phyloP scores from a whole-genome alignment of 2,113 vertebrate species.

The Hydrolagus affinis region DNA sequence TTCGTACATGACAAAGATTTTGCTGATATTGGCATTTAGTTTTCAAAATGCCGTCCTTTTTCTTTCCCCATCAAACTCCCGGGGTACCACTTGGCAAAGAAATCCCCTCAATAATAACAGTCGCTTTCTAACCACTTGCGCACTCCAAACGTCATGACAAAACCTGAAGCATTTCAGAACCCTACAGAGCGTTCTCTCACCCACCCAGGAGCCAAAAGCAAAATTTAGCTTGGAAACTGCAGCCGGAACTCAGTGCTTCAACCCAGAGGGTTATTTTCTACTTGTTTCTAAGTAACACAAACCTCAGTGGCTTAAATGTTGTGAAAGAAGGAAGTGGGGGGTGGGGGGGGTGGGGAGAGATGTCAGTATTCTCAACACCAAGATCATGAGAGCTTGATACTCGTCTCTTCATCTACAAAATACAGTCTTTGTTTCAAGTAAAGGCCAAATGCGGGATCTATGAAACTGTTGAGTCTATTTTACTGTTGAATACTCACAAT shows the following conservation, averaged over 20 bases:
- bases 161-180: neutral
- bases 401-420: neutral
- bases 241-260: constrained; percentile 22
- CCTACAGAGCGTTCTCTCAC: neutral
- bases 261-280: constrained; percentile 24
- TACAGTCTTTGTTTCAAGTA: neutral
- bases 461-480: no score
- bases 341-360: no score
- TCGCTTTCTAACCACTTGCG: no score
- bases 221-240: constrained; percentile 2
- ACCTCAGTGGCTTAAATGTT: constrained; percentile 27
- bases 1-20: neutral
- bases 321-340: constrained; percentile 28
- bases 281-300: constrained; percentile 27
- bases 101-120: no score
- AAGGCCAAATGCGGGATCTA: no score
- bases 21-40: neutral
- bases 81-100: no score
- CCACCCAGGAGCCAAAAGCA: neutral
- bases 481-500: no score
- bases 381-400: neutral
- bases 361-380: constrained; percentile 16
- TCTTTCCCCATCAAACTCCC: no score
- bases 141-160: no score
- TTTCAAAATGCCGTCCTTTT: no score